phyloP scores from a whole-genome alignment of 2,888 invertebrate genomes.

The Trisateles emortualis region DNA sequence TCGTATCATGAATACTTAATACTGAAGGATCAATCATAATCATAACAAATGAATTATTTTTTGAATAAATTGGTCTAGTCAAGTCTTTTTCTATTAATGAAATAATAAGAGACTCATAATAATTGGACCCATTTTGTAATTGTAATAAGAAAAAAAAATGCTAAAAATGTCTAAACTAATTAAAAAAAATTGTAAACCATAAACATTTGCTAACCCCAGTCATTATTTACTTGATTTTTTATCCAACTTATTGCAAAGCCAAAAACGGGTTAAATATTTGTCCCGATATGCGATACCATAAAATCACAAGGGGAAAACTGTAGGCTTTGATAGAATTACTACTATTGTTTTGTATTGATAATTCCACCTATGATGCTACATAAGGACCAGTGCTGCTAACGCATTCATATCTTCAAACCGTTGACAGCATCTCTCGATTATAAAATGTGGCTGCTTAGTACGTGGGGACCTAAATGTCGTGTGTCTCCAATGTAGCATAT shows the following conservation, averaged over 20 bases:
- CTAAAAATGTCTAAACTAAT: not conserved
- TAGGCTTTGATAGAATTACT: not conserved
- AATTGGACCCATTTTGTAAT: constrained; percentile 3
- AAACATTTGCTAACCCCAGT: constrained; percentile 2
- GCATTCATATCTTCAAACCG: too few relatives aligned
- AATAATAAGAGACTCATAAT: constrained; percentile 8
- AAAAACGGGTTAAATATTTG: not conserved
- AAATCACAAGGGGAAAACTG: not conserved
- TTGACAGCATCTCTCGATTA: too few relatives aligned
- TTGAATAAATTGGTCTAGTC: constrained; percentile 12
- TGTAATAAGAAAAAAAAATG: not conserved
- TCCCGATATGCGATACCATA: not conserved
- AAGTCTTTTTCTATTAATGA: constrained; percentile 5
- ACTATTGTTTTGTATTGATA: too few relatives aligned
- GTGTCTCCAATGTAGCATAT: not conserved
- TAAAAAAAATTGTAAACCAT: not conserved
- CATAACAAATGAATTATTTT: constrained; percentile 2
- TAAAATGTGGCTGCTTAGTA: too few relatives aligned
- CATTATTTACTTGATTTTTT: not conserved
- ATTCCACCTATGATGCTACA: too few relatives aligned
- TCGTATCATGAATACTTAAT: constrained; percentile 5
- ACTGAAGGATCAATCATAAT: constrained; percentile 3
- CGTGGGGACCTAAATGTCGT: too few relatives aligned
- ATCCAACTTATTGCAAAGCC: constrained; percentile 1
- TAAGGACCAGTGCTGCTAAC: too few relatives aligned